Base-by-base conservation (phyloP, 2,113 vertebrate genomes). In the Anolis carolinensis region DNA sequence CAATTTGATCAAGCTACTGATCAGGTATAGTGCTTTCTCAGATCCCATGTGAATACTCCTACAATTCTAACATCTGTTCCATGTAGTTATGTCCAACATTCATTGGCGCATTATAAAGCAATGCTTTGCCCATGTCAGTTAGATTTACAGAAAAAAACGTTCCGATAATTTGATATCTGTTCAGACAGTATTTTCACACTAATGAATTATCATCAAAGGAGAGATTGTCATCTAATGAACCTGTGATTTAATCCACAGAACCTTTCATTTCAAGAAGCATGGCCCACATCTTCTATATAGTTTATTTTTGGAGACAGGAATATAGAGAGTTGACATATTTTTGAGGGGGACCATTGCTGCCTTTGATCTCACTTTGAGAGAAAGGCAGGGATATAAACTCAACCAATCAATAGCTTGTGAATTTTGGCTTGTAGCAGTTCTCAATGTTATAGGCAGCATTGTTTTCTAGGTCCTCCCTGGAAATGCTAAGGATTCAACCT, bases 1-100 rank as follows among this genome's bases (percentile, higher is more conserved):
- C 96, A 94, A 67, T 94, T 95, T 73, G 97, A 98, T 83, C 97
- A 98, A 92, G 80, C 95, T 0, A 93, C 93, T 0, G 13, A 92
- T 68, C 97, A 98, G 97, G 98, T 99, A 96, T 82, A 80, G 44
- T 23, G 6, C 5, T 82, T 13, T 21, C 48, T 74, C 8, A 2
- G 2, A 7, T 8, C 1, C 75, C 23, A 65, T 73, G 52, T 74
- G 44, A 1, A 10, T 81, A 16, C 63, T 27, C 5, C 65, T 89
- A 71, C 2, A 82, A 18, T 68, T 81, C 13, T 72, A 4, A 83
- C 23, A 32, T 5, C 67, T 23, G 13, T 73, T 73, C 44, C n/a
- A 48, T 14, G 32, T 7, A 65, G 72, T 25, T 34, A 18, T 5
- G 18, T 21, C 32, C 48, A 55, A 13, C 0, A 0, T 4, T n/a